A percentile compares a stretch with the other conserved stretches of the same genome.
Conservation (phyloP, 2,888 invertebrate genomes). For the Hermaeophaga mercurialis region DNA sequence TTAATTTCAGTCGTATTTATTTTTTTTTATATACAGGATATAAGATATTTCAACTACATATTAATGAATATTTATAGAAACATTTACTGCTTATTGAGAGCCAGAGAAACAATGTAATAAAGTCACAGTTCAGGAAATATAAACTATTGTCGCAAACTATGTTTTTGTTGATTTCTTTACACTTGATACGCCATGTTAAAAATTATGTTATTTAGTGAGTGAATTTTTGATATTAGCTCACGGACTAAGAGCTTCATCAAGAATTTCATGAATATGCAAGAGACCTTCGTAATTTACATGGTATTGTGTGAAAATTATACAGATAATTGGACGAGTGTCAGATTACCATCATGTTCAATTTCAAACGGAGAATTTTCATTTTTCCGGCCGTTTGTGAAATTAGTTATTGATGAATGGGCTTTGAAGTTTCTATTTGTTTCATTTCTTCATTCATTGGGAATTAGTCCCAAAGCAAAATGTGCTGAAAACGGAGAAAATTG, state of each 20-base stretch:
- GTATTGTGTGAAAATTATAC: slow-evolving; percentile 43
- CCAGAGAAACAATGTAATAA: too few species aligned
- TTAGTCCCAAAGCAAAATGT: slow-evolving; percentile 6
- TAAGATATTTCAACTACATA: too few species aligned
- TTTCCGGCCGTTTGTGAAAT: slow-evolving; percentile 32
- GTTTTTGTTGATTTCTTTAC: too few species aligned
- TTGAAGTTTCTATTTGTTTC: slow-evolving; percentile 29
- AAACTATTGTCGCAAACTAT: too few species aligned
- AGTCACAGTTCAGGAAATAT: too few species aligned
- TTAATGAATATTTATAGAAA: too few species aligned
- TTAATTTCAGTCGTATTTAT: too few species aligned
- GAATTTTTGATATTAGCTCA: too few species aligned
- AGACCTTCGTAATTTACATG: slow-evolving; percentile 36
- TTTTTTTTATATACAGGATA: too few species aligned
- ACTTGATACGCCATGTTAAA: too few species aligned
- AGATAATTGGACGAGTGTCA: slow-evolving; percentile 39
- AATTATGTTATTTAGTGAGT: too few species aligned
- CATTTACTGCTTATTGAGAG: too few species aligned
- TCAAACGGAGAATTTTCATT: slow-evolving; percentile 32
- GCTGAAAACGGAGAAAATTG: slow-evolving; percentile 24
- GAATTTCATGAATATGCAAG: slow-evolving; percentile 44
- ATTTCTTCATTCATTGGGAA: slow-evolving; percentile 21
- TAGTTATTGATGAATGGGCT: slow-evolving; percentile 30
- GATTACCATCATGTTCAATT: slow-evolving; percentile 37
- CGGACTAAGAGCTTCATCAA: slow-evolving; percentile 31